Conservation (phyloP, 1,140 invertebrate genomes). For the Laupala kohalensis region DNA sequence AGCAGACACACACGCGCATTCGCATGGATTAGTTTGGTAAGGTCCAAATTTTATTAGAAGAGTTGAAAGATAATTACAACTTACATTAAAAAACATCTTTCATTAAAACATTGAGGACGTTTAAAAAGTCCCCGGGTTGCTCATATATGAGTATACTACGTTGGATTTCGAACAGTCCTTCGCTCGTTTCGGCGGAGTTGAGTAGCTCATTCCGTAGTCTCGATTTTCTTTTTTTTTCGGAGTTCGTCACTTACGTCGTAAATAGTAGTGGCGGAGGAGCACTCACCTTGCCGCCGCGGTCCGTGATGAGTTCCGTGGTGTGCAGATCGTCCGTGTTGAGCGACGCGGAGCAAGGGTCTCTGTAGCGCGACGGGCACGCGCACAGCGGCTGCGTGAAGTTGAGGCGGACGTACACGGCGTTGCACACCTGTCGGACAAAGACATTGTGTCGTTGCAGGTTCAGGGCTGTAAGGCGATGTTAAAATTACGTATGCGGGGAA, state of each 20-base stretch:
- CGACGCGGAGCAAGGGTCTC: conserved; percentile 79
- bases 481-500: no score
- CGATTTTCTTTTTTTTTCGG: not conserved
- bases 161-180: no score
- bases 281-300: conserved; percentile 60
- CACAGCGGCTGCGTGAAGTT: conserved; percentile 87
- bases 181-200: not conserved
- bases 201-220: not conserved
- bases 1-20: no score
- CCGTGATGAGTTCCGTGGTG: conserved; percentile 75
- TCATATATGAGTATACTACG: no score
- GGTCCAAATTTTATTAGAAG: no score
- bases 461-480: no score
- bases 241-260: not conserved
- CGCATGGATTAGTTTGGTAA: no score
- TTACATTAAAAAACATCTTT: no score
- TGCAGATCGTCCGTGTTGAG: conserved; percentile 79
- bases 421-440: conserved; percentile 56
- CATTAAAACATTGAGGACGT: no score
- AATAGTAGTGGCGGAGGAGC: not conserved
- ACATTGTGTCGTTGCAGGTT: no score
- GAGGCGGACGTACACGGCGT: conserved; percentile 78
- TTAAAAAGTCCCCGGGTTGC: no score
- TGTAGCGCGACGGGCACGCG: conserved; percentile 71
- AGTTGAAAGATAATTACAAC: no score